phyloP scores from a whole-genome alignment of 2,797 vertebrate species.

The Trichosurus vulpecula region DNA sequence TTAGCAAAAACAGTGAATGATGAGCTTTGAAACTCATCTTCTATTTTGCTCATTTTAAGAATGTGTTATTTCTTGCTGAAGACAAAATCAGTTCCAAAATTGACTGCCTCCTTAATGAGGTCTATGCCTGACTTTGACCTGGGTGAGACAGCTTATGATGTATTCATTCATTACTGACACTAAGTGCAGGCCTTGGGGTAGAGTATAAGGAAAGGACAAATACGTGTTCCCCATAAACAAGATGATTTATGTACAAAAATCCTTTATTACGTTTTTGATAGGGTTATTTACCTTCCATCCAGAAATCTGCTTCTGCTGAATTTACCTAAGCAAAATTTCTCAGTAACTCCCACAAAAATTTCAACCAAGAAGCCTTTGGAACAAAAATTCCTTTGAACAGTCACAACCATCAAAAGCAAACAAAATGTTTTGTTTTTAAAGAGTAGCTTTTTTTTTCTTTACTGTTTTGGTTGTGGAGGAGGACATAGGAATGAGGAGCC shows the following conservation, averaged over 20 bases:
- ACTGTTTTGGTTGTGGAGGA: constrained; percentile 25
- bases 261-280: constrained; percentile 24
- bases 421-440: constrained; percentile 18
- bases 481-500: constrained; percentile 34
- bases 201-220: constrained; percentile 21
- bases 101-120: too few relatives aligned
- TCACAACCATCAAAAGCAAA: constrained; percentile 8
- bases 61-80: not conserved
- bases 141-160: not conserved
- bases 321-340: constrained; percentile 52
- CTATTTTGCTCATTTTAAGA: not conserved
- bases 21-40: not conserved
- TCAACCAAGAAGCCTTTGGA: constrained; percentile 19
- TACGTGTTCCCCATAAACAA: not conserved
- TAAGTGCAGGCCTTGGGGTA: not conserved
- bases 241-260: constrained; percentile 17
- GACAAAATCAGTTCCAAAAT: not conserved
- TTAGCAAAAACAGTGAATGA: not conserved
- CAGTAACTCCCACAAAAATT: constrained; percentile 50
- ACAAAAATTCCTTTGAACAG: constrained; percentile 48
- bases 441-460: not conserved
- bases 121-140: not conserved
- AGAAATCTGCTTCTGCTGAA: constrained; percentile 43
- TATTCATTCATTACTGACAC: not conserved
- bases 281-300: constrained; percentile 19